phyloP scores from a whole-genome alignment of 2,797 vertebrate species.

The Sparus aurata region DNA sequence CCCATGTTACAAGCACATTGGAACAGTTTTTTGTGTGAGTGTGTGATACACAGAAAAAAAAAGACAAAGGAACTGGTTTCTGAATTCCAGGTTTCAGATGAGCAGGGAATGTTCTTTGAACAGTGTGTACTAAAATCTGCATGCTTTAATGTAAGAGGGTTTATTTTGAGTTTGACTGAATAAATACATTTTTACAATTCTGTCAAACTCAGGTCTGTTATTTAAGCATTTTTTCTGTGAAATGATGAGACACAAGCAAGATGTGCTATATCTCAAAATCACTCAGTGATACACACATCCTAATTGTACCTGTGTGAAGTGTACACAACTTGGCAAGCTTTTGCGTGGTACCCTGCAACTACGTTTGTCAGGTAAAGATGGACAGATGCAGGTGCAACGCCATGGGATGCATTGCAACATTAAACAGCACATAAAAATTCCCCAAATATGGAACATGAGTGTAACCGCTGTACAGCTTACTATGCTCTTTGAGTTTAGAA shows the following conservation, averaged over 20 bases:
- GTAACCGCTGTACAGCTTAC: not conserved
- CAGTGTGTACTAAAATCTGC: not conserved
- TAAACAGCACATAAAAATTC: slow-evolving; percentile 5
- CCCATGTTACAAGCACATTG: not conserved
- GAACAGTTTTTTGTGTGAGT: slow-evolving; percentile 6
- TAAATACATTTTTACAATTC: slow-evolving; percentile 4
- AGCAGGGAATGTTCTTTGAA: slow-evolving; percentile 4
- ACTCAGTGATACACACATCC: slow-evolving; percentile 37
- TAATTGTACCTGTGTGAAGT: slow-evolving; percentile 51
- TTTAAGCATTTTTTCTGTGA: slow-evolving; percentile 11
- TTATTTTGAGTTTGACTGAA: slow-evolving; percentile 20
- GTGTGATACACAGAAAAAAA: not conserved
- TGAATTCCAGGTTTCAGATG: slow-evolving; percentile 8
- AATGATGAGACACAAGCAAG: slow-evolving; percentile 25
- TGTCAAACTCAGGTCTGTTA: slow-evolving; percentile 19
- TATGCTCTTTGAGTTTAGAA: not conserved
- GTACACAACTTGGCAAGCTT: slow-evolving; percentile 15
- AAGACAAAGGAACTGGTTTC: not conserved
- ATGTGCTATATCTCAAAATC: slow-evolving; percentile 25
- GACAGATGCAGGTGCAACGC: slow-evolving; percentile 43
- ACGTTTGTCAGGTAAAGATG: slow-evolving; percentile 50
- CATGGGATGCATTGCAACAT: slow-evolving; percentile 21
- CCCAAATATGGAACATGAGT: not conserved
- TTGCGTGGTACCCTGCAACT: slow-evolving; percentile 33
- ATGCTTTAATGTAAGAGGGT: not conserved